Base-by-base conservation (phyloP, 2,888 invertebrate species). In the Pseudanteris insignis region DNA sequence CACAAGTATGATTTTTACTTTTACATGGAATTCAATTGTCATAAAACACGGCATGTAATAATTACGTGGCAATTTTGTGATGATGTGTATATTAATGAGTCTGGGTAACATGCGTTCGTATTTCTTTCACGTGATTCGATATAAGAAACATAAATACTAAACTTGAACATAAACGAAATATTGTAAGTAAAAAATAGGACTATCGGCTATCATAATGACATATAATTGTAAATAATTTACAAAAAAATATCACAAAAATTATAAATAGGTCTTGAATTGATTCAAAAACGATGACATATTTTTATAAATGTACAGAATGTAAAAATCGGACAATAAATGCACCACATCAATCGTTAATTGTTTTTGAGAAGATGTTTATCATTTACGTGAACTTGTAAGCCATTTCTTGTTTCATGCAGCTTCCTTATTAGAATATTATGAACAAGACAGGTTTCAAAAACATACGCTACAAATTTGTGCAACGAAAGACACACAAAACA, bases 51-150 rank as follows among this genome's bases (percentile, higher is more conserved):
- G 47, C 51, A 57, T 64, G 54, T 59, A 62, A 66, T 61, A 62
- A 54, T 65, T 61, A 65, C 41, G 57, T 47, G 57, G 40, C 57
- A 62, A 62, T 62, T 62, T 55, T 38, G 44, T 30, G 50, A 60
- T 29, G 2, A 12, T 5, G 12, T 14, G 6, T n/a, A 4, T 26
- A 18, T 18, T 18, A 6, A 6, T 6, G 6, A 18, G 6, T 18
- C 18, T 6, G 18, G 4, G 18, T n/a, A n/a, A n/a, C n/a, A n/a
- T n/a, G n/a, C n/a, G n/a, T n/a, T n/a, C n/a, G n/a, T n/a, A n/a
- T n/a, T n/a, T n/a, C n/a, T n/a, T n/a, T n/a, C n/a, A n/a, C n/a
- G n/a, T n/a, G n/a, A n/a, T n/a, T n/a, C n/a, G n/a, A n/a, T n/a
- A n/a, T n/a, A n/a, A n/a, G n/a, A n/a, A n/a, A n/a, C n/a, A n/a